A percentile compares a stretch with the other conserved stretches of the same genome.
These are phyloP conservation scores for Sarcophaga carnaria DNA, from an alignment of 2,888 invertebrate species.

Conservation along the genomic window DNA sequence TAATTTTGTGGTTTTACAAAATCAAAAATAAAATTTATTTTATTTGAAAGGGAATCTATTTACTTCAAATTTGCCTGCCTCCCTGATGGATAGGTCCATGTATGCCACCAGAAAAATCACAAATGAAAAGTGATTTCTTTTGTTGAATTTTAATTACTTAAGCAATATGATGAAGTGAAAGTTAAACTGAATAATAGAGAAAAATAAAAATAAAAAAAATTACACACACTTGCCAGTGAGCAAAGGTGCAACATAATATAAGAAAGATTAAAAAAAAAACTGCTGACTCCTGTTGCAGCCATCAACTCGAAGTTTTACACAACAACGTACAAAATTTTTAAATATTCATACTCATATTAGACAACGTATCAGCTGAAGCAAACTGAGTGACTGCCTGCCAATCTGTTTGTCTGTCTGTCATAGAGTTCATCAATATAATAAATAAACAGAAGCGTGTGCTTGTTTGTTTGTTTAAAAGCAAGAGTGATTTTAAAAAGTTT, in stretches of 20 bases:
- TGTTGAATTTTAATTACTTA: slow-evolving; percentile 27
- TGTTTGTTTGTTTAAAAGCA: no score
- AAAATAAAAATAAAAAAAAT: slow-evolving; percentile 41
- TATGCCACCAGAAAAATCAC: background rate
- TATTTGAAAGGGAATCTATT: background rate
- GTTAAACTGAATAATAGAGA: slow-evolving; percentile 58
- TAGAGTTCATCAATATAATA: slow-evolving; percentile 16
- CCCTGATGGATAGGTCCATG: background rate
- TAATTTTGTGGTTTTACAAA: no score
- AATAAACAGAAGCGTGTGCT: background rate
- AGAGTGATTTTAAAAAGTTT: no score
- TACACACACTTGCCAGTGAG: slow-evolving; percentile 56
- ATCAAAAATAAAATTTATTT: no score
- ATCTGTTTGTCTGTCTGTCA: background rate
- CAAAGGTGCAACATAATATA: slow-evolving; percentile 36
- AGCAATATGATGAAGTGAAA: slow-evolving; percentile 50
- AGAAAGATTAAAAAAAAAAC: slow-evolving; percentile 21
- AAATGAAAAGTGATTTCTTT: no score
- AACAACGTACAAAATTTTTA: slow-evolving; percentile 5
- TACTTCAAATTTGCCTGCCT: background rate
- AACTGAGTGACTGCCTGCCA: background rate
- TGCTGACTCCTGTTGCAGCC: slow-evolving; percentile 53
- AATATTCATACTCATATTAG: slow-evolving; percentile 36
- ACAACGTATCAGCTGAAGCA: slow-evolving; percentile 1
- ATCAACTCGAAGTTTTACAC: slow-evolving; percentile 36